These are phyloP conservation scores for Tinea pellionella DNA, from an alignment of 2,888 invertebrate species.

Conservation along the genomic window DNA sequence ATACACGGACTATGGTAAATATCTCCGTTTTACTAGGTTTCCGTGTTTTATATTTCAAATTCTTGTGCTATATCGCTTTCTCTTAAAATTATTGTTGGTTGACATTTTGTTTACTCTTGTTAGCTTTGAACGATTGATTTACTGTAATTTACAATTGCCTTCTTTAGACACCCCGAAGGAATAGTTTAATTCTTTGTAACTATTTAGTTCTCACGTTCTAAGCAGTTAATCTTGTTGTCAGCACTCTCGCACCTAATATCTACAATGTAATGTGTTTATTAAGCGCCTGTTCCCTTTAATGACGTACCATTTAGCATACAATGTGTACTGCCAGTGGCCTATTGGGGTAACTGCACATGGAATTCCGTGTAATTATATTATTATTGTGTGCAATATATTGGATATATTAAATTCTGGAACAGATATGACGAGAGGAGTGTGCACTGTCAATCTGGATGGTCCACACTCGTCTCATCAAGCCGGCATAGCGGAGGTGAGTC, in stretches of 20 bases:
- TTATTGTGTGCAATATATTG: no score
- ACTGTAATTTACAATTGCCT: not conserved
- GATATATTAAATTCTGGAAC: no score
- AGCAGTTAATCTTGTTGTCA: slow-evolving; percentile 48
- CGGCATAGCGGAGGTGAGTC: no score
- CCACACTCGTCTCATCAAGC: no score
- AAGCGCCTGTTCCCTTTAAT: slow-evolving; percentile 60
- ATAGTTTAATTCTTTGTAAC: not conserved
- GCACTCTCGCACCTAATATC: slow-evolving; percentile 58
- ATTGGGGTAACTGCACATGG: slow-evolving; percentile 13
- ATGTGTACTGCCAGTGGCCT: slow-evolving; percentile 38
- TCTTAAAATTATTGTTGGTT: not conserved
- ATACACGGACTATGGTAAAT: slow-evolving; percentile 36
- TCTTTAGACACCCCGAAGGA: not conserved
- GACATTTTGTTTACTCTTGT: not conserved
- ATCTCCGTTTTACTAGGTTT: slow-evolving; percentile 39
- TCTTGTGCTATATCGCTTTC: slow-evolving; percentile 25
- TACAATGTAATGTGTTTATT: slow-evolving; percentile 64
- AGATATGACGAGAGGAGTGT: no score
- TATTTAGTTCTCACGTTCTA: slow-evolving; percentile 54
- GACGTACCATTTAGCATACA: slow-evolving; percentile 57
- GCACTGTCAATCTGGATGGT: no score
- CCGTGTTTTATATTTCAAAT: slow-evolving; percentile 43
- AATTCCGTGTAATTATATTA: not conserved
- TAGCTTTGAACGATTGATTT: not conserved